Conservation (phyloP, 2,113 vertebrate genomes). For the Lophotis ruficrista region DNA sequence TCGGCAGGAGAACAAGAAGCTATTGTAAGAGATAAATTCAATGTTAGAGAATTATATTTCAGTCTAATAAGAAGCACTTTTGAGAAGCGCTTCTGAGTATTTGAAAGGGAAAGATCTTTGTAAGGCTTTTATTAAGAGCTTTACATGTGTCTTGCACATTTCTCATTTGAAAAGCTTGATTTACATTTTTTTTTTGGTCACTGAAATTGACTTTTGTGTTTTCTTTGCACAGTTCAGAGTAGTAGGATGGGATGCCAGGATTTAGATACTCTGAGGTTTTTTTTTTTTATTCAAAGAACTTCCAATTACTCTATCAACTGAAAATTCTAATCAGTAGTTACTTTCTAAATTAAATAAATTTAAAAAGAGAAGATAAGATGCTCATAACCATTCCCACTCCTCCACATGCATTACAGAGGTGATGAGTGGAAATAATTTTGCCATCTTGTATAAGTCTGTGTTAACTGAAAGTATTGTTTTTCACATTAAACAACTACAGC, state of each 20-base stretch:
- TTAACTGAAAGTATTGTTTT: constrained; percentile 10
- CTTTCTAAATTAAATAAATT: background rate
- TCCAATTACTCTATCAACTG: background rate
- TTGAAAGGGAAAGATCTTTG: background rate
- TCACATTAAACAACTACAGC: background rate
- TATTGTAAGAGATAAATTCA: background rate
- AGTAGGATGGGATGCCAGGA: background rate
- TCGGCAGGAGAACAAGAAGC: background rate
- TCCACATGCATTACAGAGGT: background rate
- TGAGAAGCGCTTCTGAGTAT: background rate
- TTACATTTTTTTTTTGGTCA: background rate
- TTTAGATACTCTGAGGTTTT: background rate
- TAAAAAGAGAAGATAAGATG: background rate
- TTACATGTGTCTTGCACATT: background rate
- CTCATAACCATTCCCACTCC: background rate
- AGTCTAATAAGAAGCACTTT: background rate
- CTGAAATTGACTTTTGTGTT: background rate
- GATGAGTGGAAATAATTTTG: background rate
- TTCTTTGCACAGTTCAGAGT: background rate
- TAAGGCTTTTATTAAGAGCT: background rate
- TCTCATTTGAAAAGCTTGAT: background rate
- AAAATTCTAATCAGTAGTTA: background rate
- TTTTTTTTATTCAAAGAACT: background rate
- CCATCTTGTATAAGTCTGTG: background rate
- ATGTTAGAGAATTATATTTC: background rate